Evolutionary conservation across 2,888 invertebrate genomes (phyloP).

Genomic region (Rhopalosiphum nymphaeae): DNA sequence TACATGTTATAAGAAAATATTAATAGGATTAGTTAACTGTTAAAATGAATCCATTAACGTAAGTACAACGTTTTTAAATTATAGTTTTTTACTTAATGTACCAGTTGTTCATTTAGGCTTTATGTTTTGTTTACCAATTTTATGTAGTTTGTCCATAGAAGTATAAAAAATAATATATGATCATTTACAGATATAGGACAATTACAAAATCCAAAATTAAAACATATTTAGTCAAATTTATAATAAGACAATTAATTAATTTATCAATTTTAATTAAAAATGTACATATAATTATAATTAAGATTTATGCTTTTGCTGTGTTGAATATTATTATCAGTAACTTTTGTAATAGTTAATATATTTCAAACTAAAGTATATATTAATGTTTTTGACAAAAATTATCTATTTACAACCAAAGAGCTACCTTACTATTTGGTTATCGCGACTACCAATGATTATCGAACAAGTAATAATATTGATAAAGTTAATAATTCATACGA

Average conservation of each 20-base stretch:
- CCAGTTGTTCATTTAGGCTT: neutral
- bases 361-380: neutral
- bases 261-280: too few relatives aligned
- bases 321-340: neutral
- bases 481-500: too few relatives aligned
- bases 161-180: too few relatives aligned
- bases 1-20: too few relatives aligned
- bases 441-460: too few relatives aligned
- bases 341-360: neutral
- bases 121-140: neutral
- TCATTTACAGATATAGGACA: too few relatives aligned
- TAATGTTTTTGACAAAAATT: neutral
- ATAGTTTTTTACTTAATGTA: neutral
- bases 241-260: neutral
- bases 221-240: neutral
- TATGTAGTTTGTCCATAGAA: neutral
- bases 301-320: neutral
- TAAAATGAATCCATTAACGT: constrained; percentile 78
- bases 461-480: too few relatives aligned
- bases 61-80: constrained; percentile 69
- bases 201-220: too few relatives aligned
- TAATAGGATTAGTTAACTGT: neutral
- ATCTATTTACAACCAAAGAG: neutral
- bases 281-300: neutral
- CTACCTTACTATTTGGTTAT: too few relatives aligned